Conservation (phyloP, 1,140 invertebrate species). For the Meloidogyne floridensis region DNA sequence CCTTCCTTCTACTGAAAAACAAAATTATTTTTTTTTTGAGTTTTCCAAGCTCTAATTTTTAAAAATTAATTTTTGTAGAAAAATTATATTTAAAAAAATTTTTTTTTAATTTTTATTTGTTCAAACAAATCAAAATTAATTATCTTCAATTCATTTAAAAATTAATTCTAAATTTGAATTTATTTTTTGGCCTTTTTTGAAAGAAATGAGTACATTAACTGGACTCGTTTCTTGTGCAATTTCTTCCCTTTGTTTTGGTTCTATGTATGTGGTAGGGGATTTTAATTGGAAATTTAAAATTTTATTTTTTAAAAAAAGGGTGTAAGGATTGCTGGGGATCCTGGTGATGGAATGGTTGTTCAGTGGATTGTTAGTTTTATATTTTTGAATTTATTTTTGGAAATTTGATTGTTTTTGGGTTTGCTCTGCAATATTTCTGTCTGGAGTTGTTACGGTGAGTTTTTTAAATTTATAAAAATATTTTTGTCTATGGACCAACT, state of each 20-base stretch:
- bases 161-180: not conserved
- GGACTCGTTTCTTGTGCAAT: slow-evolving; percentile 47
- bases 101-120: not conserved
- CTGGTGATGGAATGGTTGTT: slow-evolving; percentile 52
- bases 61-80: too few relatives aligned
- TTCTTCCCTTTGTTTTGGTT: slow-evolving; percentile 53
- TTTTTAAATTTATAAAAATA: slow-evolving; percentile 10
- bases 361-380: slow-evolving; percentile 43
- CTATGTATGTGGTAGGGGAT: slow-evolving; percentile 41
- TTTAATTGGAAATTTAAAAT: not conserved
- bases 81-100: too few relatives aligned
- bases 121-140: slow-evolving; percentile 1
- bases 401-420: not conserved
- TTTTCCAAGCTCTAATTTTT: too few relatives aligned
- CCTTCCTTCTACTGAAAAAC: too few relatives aligned
- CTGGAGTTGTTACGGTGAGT: slow-evolving; percentile 13
- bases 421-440: slow-evolving; percentile 24
- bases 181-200: not conserved
- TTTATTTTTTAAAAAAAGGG: slow-evolving; percentile 31
- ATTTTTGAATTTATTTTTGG: not conserved
- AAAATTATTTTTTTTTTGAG: too few relatives aligned
- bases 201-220: slow-evolving; percentile 36
- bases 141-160: not conserved
- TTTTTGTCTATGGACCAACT: too few relatives aligned
- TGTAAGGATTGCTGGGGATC: slow-evolving; percentile 35